These are phyloP conservation scores for Sminthopsis crassicaudata DNA, from an alignment of 2,113 vertebrate genomes.

Conservation along the genomic window DNA sequence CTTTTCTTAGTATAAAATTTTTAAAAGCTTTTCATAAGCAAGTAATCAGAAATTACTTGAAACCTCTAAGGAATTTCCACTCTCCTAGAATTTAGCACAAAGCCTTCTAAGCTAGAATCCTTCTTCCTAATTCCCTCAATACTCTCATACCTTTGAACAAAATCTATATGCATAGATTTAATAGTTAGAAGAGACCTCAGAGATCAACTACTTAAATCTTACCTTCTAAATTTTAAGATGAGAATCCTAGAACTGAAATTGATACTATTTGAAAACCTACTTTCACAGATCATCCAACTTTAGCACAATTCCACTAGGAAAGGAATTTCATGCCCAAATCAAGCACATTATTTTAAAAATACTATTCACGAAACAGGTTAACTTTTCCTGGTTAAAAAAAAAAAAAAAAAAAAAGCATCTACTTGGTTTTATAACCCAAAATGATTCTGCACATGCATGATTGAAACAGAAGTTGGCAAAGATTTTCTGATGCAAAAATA, in stretches of 20 bases:
- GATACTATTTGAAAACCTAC: neutral
- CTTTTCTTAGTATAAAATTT: conserved; percentile 5
- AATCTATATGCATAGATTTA: neutral
- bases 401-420: neutral
- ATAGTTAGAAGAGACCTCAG: neutral
- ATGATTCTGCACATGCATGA: neutral
- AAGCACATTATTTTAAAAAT: conserved; percentile 1
- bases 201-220: neutral
- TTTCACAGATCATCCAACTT: neutral
- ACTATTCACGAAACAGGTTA: neutral
- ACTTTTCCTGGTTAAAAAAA: neutral
- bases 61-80: neutral
- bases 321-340: conserved; percentile 36
- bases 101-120: neutral
- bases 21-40: neutral
- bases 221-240: neutral
- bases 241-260: neutral
- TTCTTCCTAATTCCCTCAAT: neutral
- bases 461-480: neutral
- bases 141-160: neutral
- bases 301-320: neutral
- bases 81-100: neutral
- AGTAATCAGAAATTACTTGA: neutral
- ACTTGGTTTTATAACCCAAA: neutral
- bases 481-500: conserved; percentile 31